Percentiles rank a stretch among this genome's conserved stretches.
Conservation (phyloP, 2,113 vertebrate genomes). For the Tychaedon coryphoeus region DNA sequence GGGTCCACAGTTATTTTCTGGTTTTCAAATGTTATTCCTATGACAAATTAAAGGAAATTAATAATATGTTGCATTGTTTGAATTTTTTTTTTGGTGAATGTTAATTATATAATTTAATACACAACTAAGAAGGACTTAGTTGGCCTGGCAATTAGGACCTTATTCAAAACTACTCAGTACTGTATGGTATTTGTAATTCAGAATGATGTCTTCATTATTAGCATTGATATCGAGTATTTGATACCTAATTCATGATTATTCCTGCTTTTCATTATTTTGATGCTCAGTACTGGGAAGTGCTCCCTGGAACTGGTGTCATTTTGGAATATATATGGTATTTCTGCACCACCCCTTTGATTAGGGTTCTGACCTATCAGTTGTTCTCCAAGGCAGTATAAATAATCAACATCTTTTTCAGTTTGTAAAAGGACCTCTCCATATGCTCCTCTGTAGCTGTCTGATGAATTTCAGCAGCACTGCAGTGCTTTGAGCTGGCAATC, state of each 20-base stretch:
- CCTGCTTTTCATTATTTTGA: neutral
- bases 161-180: neutral
- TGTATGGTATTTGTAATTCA: neutral
- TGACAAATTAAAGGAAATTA: neutral
- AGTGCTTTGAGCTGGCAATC: slow-evolving; percentile 16
- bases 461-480: slow-evolving; percentile 1
- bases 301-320: neutral
- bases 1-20: neutral
- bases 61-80: neutral
- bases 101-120: neutral
- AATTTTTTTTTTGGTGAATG: neutral
- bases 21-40: neutral
- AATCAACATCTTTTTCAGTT: neutral
- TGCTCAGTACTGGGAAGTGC: neutral
- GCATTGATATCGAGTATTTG: neutral
- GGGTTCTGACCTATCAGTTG: neutral
- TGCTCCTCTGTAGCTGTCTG: neutral
- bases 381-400: neutral
- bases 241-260: neutral
- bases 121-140: neutral
- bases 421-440: neutral
- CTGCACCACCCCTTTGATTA: neutral
- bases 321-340: neutral
- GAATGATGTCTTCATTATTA: neutral
- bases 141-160: neutral